These are phyloP conservation scores for Uloborus plumipes DNA, from an alignment of 2,888 invertebrate genomes.

Conservation along the genomic window DNA sequence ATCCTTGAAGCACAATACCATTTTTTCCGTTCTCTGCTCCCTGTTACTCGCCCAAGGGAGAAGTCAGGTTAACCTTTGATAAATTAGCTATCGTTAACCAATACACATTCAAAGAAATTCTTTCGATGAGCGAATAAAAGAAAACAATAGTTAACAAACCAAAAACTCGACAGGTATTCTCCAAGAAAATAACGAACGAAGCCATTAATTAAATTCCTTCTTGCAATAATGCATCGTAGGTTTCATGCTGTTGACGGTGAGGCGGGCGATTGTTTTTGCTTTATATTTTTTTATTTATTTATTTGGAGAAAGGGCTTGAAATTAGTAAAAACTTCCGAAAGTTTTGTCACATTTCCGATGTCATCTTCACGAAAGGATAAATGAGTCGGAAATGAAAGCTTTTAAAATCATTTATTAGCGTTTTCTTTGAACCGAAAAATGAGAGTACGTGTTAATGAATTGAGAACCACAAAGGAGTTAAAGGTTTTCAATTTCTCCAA, in stretches of 20 bases:
- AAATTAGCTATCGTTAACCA: constrained; percentile 58
- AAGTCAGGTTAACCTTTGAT: constrained; percentile 49
- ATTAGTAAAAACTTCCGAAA: no score
- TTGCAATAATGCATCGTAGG: no score
- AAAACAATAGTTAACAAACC: constrained; percentile 50
- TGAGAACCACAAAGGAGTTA: no score
- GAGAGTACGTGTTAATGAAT: no score
- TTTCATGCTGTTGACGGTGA: no score
- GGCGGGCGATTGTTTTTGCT: no score
- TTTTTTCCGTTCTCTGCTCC: constrained; percentile 7
- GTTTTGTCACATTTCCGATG: not conserved
- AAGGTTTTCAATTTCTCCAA: no score
- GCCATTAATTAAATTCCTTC: constrained; percentile 47
- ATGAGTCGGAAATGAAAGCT: constrained; percentile 1
- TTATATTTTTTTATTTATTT: no score
- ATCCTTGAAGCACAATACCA: not conserved
- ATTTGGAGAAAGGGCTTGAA: no score
- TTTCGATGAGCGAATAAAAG: constrained; percentile 13
- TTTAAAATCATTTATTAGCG: constrained; percentile 2
- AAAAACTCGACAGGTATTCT: constrained; percentile 17
- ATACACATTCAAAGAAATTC: constrained; percentile 39
- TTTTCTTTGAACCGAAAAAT: not conserved
- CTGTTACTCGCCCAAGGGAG: constrained; percentile 8
- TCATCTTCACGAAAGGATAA: not conserved
- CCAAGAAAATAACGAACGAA: constrained; percentile 19